Evolutionary conservation across 2,888 invertebrate species (phyloP).

Genomic region (Dryobotodes eremita): DNA sequence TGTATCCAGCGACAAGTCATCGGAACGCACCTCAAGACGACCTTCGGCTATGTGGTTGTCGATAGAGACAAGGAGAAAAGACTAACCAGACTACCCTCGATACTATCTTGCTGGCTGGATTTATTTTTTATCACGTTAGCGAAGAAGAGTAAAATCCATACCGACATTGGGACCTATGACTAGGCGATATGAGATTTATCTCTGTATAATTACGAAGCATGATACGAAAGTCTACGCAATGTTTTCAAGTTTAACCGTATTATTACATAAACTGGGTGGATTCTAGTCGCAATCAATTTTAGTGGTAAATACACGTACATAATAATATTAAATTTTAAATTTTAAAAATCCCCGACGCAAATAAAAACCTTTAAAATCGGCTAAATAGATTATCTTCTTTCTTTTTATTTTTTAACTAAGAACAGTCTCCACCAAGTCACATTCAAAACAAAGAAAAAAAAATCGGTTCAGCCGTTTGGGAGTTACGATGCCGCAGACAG

Average conservation of each 20-base stretch:
- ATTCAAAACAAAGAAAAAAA: no score
- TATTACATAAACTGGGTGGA: no score
- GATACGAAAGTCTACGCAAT: not conserved
- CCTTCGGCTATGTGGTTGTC: not conserved
- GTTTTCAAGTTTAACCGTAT: not conserved
- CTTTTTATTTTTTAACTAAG: no score
- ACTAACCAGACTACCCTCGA: not conserved
- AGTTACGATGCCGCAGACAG: no score
- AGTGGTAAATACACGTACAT: no score
- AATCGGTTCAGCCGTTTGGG: no score
- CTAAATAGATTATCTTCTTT: no score
- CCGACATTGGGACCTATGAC: not conserved
- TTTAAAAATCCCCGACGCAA: no score
- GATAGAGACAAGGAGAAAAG: not conserved
- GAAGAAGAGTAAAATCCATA: not conserved
- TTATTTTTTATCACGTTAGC: not conserved
- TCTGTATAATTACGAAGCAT: not conserved
- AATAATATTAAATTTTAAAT: no score
- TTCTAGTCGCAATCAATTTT: no score
- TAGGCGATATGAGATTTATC: not conserved
- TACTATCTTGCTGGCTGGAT: not conserved
- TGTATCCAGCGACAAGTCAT: not conserved
- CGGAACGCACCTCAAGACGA: constrained; percentile 12
- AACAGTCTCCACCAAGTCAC: no score
- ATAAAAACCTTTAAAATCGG: no score